phyloP scores from a whole-genome alignment of 2,113 vertebrate species.

The Brachionichthys hirsutus region DNA sequence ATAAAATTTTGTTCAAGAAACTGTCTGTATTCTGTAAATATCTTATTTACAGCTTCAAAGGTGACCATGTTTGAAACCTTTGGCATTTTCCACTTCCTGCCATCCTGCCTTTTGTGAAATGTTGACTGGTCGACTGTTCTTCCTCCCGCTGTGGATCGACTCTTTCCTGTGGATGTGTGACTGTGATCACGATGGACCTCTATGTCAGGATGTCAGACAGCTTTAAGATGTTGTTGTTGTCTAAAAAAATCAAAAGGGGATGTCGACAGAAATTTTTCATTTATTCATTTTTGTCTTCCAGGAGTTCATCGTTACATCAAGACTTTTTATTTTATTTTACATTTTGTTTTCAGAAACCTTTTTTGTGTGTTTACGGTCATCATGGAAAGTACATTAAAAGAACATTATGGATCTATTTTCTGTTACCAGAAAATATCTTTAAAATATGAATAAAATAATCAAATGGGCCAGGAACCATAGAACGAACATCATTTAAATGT shows the following conservation, averaged over 20 bases:
- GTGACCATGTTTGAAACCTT: slow-evolving; percentile 9
- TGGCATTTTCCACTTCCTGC: slow-evolving; percentile 22
- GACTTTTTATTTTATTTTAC: slow-evolving; percentile 1
- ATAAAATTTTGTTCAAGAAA: background rate
- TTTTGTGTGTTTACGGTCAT: slow-evolving; percentile 1
- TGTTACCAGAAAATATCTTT: too few relatives aligned
- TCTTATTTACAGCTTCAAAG: slow-evolving; percentile 23
- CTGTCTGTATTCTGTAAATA: slow-evolving; percentile 13
- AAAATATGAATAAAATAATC: too few relatives aligned
- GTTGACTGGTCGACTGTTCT: slow-evolving; percentile 20
- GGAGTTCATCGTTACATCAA: slow-evolving; percentile 13
- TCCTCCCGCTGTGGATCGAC: slow-evolving; percentile 38
- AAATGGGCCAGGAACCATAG: too few relatives aligned
- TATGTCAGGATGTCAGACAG: slow-evolving; percentile 32
- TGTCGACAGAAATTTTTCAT: slow-evolving; percentile 17
- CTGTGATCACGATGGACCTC: slow-evolving; percentile 27
- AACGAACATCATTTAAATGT: too few relatives aligned
- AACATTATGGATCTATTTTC: too few relatives aligned
- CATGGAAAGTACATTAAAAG: too few relatives aligned
- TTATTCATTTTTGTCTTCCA: background rate
- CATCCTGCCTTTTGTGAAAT: slow-evolving; percentile 30
- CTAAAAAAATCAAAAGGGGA: slow-evolving; percentile 25
- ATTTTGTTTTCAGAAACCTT: slow-evolving; percentile 18
- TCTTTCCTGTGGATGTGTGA: slow-evolving; percentile 21
- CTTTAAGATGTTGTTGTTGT: slow-evolving; percentile 24